Evolutionary conservation across 2,113 vertebrate species (phyloP).

Genomic region (Thamnaconus septentrionalis): DNA sequence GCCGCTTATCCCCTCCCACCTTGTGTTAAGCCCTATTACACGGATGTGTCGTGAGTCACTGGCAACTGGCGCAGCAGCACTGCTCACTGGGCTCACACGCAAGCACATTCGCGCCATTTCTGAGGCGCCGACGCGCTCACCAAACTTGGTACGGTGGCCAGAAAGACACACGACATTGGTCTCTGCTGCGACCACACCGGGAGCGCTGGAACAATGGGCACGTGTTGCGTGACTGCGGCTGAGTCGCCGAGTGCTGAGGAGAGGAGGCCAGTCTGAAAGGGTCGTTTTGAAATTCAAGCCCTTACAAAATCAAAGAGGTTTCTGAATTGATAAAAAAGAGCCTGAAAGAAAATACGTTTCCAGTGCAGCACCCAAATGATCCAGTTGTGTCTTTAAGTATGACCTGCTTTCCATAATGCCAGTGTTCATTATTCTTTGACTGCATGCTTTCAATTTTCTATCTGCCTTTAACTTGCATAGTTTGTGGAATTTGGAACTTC

Average conservation of each 20-base stretch:
- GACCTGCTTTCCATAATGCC: too few species aligned
- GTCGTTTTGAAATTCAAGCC: constrained; percentile 29
- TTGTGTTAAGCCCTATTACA: constrained; percentile 67
- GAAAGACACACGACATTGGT: constrained; percentile 16
- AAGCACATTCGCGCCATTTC: not conserved
- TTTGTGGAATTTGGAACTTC: too few species aligned
- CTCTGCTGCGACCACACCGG: constrained; percentile 7
- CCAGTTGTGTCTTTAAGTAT: too few species aligned
- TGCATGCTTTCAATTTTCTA: too few species aligned
- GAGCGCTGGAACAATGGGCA: constrained; percentile 25
- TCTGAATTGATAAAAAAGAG: not conserved
- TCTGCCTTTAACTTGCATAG: too few species aligned
- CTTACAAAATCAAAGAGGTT: constrained; percentile 40
- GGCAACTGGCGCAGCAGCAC: constrained; percentile 36
- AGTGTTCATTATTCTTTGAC: too few species aligned
- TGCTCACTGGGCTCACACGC: constrained; percentile 18
- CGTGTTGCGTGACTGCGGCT: constrained; percentile 23
- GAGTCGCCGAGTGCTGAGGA: constrained; percentile 9
- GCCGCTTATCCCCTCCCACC: constrained; percentile 72
- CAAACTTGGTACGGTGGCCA: constrained; percentile 11
- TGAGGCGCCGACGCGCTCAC: constrained; percentile 6
- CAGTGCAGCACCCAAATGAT: too few species aligned
- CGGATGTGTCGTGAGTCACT: constrained; percentile 68
- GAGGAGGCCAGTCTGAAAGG: constrained; percentile 28
- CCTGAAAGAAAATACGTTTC: too few species aligned